Percentiles rank a stretch among this genome's conserved stretches.
Evolutionary conservation across 2,888 invertebrate genomes (phyloP).

Genomic region (Periphyllus acericola): DNA sequence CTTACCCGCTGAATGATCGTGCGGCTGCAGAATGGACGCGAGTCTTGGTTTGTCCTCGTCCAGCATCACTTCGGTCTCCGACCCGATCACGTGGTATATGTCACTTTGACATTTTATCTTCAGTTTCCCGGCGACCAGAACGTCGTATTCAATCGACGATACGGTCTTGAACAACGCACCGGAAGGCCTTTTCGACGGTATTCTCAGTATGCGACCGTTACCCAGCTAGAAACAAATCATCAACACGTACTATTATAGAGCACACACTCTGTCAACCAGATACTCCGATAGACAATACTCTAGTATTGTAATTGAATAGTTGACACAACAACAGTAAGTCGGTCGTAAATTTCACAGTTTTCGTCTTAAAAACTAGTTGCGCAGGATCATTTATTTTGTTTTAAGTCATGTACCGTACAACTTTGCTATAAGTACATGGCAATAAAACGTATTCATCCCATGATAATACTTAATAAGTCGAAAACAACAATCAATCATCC

Average conservation of each 20-base stretch:
- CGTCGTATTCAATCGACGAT: conserved; percentile 52
- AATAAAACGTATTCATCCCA: too few species aligned
- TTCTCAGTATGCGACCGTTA: conserved; percentile 11
- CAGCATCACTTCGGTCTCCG: conserved; percentile 63
- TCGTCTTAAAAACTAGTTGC: too few species aligned
- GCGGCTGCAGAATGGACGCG: conserved; percentile 63
- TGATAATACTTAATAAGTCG: too few species aligned
- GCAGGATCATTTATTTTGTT: too few species aligned
- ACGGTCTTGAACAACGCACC: conserved; percentile 44
- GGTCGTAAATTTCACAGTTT: too few species aligned
- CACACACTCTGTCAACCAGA: too few species aligned
- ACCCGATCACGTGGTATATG: conserved; percentile 63
- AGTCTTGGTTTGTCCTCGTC: conserved; percentile 65
- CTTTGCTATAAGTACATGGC: too few species aligned
- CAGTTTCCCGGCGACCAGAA: conserved; percentile 64
- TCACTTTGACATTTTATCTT: conserved; percentile 65
- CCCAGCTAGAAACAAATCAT: conserved; percentile 38
- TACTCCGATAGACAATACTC: too few species aligned
- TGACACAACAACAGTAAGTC: too few species aligned
- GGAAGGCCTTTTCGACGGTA: conserved; percentile 35
- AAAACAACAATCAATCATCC: too few species aligned
- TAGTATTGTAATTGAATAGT: too few species aligned
- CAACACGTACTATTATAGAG: not conserved
- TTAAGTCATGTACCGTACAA: too few species aligned
- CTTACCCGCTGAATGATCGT: conserved; percentile 57